Evolutionary conservation across 2,888 invertebrate genomes (phyloP).

Genomic region (Cosmia trapezina): DNA sequence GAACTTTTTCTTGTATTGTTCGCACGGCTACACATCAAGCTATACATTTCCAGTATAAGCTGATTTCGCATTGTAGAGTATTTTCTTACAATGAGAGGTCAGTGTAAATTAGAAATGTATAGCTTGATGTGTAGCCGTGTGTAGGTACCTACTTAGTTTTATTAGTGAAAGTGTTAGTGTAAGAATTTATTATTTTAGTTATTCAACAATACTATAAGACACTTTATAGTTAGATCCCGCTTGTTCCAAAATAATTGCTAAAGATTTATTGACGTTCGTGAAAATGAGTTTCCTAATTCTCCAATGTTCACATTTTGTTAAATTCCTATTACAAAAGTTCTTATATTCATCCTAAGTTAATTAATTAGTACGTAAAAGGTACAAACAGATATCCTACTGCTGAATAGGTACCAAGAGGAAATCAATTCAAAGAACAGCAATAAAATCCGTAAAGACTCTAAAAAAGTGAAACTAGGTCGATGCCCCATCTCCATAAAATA

Average conservation of each 20-base stretch:
- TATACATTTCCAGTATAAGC: no score
- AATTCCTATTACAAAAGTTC: no score
- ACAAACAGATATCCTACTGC: not conserved
- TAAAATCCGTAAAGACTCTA: constrained; percentile 11
- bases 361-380: no score
- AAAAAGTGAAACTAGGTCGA: constrained; percentile 20
- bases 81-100: no score
- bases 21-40: no score
- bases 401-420: not conserved
- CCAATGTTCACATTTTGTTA: not conserved
- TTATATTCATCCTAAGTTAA: no score
- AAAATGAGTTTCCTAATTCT: not conserved
- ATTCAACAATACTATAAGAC: not conserved
- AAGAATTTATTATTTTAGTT: not conserved
- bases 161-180: not conserved
- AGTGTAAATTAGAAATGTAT: no score
- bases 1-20: no score
- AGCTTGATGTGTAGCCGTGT: no score
- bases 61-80: no score
- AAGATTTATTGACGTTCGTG: constrained; percentile 1
- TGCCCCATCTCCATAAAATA: constrained; percentile 1
- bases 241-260: not conserved
- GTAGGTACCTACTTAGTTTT: not conserved
- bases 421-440: constrained; percentile 19
- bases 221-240: not conserved